phyloP scores from a whole-genome alignment of 2,888 invertebrate genomes.

The Cartodere bifasciata region DNA sequence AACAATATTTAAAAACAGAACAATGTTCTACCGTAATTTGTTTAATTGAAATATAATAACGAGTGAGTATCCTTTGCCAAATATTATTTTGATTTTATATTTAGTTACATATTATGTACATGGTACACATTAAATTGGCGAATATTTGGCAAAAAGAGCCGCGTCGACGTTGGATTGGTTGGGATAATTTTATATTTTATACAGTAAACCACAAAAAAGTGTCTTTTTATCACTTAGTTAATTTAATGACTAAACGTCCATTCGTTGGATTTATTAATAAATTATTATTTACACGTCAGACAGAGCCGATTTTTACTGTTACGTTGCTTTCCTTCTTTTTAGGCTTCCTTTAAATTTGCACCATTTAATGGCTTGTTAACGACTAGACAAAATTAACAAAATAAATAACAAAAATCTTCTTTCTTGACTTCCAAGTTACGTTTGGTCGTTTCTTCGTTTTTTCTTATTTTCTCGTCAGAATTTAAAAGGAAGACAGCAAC shows the following conservation, averaged over 20 bases:
- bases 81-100: slow-evolving; percentile 19
- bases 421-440: no score
- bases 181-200: slow-evolving; percentile 16
- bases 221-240: slow-evolving; percentile 22
- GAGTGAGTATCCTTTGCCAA: slow-evolving; percentile 19
- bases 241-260: slow-evolving; percentile 30
- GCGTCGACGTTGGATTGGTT: no score
- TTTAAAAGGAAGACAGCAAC: no score
- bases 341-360: no score
- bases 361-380: no score
- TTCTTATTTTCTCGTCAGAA: no score
- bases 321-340: no score
- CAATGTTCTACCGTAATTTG: slow-evolving; percentile 34
- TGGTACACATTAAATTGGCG: slow-evolving; percentile 7
- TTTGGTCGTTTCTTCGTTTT: no score
- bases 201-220: slow-evolving; percentile 30
- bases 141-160: slow-evolving; percentile 12
- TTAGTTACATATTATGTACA: slow-evolving; percentile 6
- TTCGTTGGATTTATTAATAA: slow-evolving; percentile 26
- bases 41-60: slow-evolving; percentile 27
- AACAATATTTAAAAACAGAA: slow-evolving; percentile 38
- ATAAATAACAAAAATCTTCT: no score
- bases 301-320: no score
- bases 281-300: no score
- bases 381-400: no score